Percentiles rank a stretch among this genome's conserved stretches.
phyloP scores from a whole-genome alignment of 2,797 vertebrate species.

The Sebastes flavidus region DNA sequence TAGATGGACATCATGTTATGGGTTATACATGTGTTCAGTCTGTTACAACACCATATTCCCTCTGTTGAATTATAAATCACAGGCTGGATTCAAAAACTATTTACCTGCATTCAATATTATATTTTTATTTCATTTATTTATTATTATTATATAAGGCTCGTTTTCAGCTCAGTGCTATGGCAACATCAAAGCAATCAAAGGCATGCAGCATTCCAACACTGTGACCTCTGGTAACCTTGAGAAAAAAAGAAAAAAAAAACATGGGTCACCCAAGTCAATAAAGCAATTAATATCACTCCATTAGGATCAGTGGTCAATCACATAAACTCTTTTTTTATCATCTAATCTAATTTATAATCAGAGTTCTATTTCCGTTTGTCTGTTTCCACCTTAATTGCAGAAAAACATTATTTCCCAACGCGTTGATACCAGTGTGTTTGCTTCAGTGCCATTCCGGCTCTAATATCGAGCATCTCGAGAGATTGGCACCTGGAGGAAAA shows the following conservation, averaged over 20 bases:
- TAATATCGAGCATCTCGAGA: constrained; percentile 81
- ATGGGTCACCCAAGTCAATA: constrained; percentile 65
- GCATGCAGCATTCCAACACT: constrained; percentile 45
- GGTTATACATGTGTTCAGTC: background rate
- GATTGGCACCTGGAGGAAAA: constrained; percentile 77
- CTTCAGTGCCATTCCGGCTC: constrained; percentile 65
- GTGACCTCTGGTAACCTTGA: constrained; percentile 61
- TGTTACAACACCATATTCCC: background rate
- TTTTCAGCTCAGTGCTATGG: background rate
- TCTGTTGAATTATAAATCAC: constrained; percentile 54
- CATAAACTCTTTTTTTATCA: constrained; percentile 70
- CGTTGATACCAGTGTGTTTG: constrained; percentile 47
- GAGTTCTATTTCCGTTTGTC: constrained; percentile 56
- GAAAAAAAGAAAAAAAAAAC: constrained; percentile 33
- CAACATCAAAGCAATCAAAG: constrained; percentile 24
- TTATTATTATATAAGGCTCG: background rate
- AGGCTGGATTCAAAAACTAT: constrained; percentile 26
- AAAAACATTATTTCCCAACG: constrained; percentile 55
- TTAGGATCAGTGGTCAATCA: constrained; percentile 58
- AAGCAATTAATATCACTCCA: constrained; percentile 72
- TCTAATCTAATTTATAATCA: constrained; percentile 79
- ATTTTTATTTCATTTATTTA: background rate
- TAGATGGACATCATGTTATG: background rate
- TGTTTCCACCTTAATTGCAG: constrained; percentile 76
- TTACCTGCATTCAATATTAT: constrained; percentile 3